Percentiles rank a stretch among this genome's conserved stretches.
Evolutionary conservation across 2,888 invertebrate species (phyloP).

Genomic region (Glaucopsyche alexis): DNA sequence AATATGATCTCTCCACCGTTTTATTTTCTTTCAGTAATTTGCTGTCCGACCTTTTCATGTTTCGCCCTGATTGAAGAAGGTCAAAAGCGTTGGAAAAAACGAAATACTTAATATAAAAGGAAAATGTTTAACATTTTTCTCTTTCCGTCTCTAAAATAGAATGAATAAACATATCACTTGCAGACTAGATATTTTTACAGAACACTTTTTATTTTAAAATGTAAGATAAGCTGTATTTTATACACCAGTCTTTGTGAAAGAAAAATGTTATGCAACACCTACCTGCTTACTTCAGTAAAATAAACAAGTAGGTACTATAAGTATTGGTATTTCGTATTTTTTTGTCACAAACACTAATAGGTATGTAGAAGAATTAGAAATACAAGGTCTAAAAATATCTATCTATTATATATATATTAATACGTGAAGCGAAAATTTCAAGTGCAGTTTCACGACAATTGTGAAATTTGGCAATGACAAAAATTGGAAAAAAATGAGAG

Average conservation of each 20-base stretch:
- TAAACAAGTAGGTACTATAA: no score
- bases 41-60: conserved; percentile 31
- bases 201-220: neutral
- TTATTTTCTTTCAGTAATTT: conserved; percentile 27
- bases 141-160: conserved; percentile 25
- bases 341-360: no score
- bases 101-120: conserved; percentile 26
- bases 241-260: neutral
- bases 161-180: conserved; percentile 23
- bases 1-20: conserved; percentile 27
- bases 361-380: no score
- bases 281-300: no score
- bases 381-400: no score
- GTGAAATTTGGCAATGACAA: no score
- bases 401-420: no score
- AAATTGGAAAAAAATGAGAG: no score
- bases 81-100: conserved; percentile 27
- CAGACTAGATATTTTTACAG: conserved; percentile 2
- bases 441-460: no score
- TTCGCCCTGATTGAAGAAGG: conserved; percentile 28
- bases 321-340: no score
- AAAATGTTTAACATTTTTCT: conserved; percentile 30
- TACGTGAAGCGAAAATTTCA: no score
- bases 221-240: neutral
- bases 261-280: neutral